These are phyloP conservation scores for Terebella lapidaria DNA, from an alignment of 2,888 invertebrate species.

Conservation along the genomic window DNA sequence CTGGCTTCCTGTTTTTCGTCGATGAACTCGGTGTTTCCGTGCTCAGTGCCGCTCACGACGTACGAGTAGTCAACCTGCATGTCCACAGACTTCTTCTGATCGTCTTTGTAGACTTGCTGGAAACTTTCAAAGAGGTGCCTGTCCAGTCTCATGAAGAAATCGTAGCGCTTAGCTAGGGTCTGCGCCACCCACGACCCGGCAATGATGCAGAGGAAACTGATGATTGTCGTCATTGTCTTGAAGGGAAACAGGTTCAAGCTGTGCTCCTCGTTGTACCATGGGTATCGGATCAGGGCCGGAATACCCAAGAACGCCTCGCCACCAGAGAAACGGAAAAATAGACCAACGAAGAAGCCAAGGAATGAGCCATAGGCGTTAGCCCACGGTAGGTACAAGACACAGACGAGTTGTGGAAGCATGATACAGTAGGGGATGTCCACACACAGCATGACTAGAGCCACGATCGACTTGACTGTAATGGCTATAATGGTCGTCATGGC, in stretches of 20 bases:
- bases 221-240: too few species aligned
- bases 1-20: too few species aligned
- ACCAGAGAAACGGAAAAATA: conserved; percentile 73
- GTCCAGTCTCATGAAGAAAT: too few species aligned
- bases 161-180: too few species aligned
- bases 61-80: too few species aligned
- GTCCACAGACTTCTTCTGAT: too few species aligned
- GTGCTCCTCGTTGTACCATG: conserved; percentile 60
- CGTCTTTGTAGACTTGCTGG: too few species aligned
- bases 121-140: too few species aligned
- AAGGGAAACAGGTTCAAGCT: conserved; percentile 84
- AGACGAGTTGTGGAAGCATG: conserved; percentile 41
- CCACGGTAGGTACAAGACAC: conserved; percentile 29
- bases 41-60: too few species aligned
- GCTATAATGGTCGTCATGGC: conserved; percentile 31
- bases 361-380: conserved; percentile 38
- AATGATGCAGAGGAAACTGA: too few species aligned
- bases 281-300: conserved; percentile 78
- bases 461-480: conserved; percentile 31
- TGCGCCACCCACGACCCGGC: too few species aligned
- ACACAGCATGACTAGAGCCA: conserved; percentile 32
- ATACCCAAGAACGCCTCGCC: conserved; percentile 81
- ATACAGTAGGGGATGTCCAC: conserved; percentile 44
- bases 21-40: too few species aligned
- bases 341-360: conserved; percentile 63